Percentiles rank a stretch among this genome's conserved stretches.
Evolutionary conservation across 2,113 vertebrate species (phyloP).

Genomic region (Melanostigma gelatinosum): DNA sequence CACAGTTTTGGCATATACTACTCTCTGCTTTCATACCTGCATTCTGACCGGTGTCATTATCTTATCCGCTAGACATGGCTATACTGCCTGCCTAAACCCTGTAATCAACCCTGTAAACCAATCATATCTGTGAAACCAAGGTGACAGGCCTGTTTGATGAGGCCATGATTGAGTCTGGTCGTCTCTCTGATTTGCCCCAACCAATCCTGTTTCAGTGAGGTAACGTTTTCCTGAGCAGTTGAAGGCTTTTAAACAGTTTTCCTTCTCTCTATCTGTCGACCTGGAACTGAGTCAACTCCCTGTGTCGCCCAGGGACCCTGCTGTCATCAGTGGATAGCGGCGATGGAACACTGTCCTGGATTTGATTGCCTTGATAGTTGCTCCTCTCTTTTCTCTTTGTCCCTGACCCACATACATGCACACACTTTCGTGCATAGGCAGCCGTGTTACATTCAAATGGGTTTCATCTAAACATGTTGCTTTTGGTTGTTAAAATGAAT

Average conservation of each 20-base stretch:
- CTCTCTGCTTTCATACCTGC: too few species aligned
- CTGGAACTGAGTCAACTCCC: slow-evolving; percentile 18
- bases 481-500: neutral
- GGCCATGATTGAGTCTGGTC: neutral
- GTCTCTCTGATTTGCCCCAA: neutral
- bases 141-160: neutral
- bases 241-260: neutral
- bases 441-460: neutral
- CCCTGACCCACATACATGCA: slow-evolving; percentile 61
- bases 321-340: slow-evolving; percentile 48
- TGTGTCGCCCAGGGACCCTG: slow-evolving; percentile 7
- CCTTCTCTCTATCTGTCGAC: slow-evolving; percentile 7
- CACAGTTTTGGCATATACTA: too few species aligned
- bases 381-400: slow-evolving; percentile 30
- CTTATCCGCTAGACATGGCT: neutral
- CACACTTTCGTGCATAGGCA: neutral
- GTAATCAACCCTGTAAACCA: neutral
- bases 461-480: neutral
- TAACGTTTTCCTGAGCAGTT: neutral
- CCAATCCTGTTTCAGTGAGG: neutral
- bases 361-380: slow-evolving; percentile 70
- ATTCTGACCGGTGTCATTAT: neutral
- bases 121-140: neutral
- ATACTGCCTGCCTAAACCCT: neutral
- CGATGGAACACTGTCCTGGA: slow-evolving; percentile 58